phyloP scores from a whole-genome alignment of 2,113 vertebrate species.

The Entelurus aequoreus region DNA sequence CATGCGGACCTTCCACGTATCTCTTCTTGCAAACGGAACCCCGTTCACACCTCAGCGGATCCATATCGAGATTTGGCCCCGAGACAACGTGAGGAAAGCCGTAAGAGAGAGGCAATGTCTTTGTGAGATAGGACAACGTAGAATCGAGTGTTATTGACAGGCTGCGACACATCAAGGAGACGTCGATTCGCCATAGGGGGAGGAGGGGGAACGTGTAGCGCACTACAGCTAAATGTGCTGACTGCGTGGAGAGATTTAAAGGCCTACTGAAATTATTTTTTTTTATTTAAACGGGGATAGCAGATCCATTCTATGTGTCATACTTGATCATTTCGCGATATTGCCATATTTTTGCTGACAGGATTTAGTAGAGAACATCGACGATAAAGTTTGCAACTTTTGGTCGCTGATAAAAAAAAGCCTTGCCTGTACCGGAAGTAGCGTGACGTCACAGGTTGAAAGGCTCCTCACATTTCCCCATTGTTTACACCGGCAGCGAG shows the following conservation, averaged over 20 bases:
- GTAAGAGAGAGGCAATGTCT: slow-evolving; percentile 34
- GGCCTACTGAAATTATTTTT: too few species aligned
- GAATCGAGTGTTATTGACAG: slow-evolving; percentile 54
- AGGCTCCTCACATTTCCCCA: too few species aligned
- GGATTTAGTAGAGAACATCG: too few species aligned
- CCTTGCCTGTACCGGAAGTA: too few species aligned
- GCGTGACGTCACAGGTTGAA: too few species aligned
- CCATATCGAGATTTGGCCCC: slow-evolving; percentile 56
- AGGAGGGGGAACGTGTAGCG: slow-evolving; percentile 5
- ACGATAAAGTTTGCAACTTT: too few species aligned
- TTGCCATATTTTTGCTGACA: too few species aligned
- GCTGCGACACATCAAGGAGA: slow-evolving; percentile 40
- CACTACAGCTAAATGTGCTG: slow-evolving; percentile 21
- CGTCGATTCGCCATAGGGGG: slow-evolving; percentile 34
- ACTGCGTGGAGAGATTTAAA: slow-evolving; percentile 31
- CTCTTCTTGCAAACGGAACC: slow-evolving; percentile 39
- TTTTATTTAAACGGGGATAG: too few species aligned
- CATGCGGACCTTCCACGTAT: slow-evolving; percentile 42
- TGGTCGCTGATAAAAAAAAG: too few species aligned
- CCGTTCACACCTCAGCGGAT: slow-evolving; percentile 55
- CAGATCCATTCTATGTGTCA: too few species aligned
- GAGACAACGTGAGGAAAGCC: slow-evolving; percentile 37
- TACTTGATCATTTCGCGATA: too few species aligned
- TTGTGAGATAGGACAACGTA: slow-evolving; percentile 46
- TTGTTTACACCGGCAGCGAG: too few species aligned